A percentile compares a stretch with the other conserved stretches of the same genome.
Evolutionary conservation across 2,888 invertebrate species (phyloP).

Genomic region (Notodonta dromedarius): DNA sequence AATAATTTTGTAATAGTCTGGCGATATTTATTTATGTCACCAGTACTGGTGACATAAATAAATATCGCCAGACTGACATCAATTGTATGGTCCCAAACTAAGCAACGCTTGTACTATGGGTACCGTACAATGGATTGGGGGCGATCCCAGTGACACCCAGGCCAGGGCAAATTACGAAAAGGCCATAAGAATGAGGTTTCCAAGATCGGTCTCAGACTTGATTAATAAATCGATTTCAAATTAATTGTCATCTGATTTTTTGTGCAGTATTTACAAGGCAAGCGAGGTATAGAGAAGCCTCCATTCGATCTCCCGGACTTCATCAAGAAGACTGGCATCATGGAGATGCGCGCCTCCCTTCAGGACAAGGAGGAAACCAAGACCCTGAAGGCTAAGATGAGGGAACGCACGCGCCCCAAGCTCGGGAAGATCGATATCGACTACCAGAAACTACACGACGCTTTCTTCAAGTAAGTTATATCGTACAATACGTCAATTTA

Average conservation of each 20-base stretch:
- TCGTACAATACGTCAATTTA: no score
- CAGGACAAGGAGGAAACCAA: conserved; percentile 99
- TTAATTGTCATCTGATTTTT: not conserved
- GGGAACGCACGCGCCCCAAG: conserved; percentile 98
- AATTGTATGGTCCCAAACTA: no score
- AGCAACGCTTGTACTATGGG: no score
- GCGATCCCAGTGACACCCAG: no score
- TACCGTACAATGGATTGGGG: no score
- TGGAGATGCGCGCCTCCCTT: conserved; percentile 99
- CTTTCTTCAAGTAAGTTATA: conserved; percentile 93
- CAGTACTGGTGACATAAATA: no score
- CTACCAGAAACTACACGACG: conserved; percentile 99
- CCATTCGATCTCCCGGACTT: conserved; percentile 99
- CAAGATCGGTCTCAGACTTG: no score
- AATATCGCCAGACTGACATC: no score
- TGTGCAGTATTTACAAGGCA: conserved; percentile 93
- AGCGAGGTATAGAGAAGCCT: conserved; percentile 99
- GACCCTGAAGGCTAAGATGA: conserved; percentile 98
- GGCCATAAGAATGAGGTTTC: no score
- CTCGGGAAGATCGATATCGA: conserved; percentile 99
- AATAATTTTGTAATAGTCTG: no score
- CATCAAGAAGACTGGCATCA: conserved; percentile 99
- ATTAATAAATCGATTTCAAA: not conserved
- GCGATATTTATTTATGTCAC: no score
- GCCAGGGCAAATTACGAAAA: no score